A percentile compares a stretch with the other conserved stretches of the same genome.
These are phyloP conservation scores for Zaprionus kolodkinae DNA, from an alignment of 1,140 invertebrate genomes.

Conservation along the genomic window DNA sequence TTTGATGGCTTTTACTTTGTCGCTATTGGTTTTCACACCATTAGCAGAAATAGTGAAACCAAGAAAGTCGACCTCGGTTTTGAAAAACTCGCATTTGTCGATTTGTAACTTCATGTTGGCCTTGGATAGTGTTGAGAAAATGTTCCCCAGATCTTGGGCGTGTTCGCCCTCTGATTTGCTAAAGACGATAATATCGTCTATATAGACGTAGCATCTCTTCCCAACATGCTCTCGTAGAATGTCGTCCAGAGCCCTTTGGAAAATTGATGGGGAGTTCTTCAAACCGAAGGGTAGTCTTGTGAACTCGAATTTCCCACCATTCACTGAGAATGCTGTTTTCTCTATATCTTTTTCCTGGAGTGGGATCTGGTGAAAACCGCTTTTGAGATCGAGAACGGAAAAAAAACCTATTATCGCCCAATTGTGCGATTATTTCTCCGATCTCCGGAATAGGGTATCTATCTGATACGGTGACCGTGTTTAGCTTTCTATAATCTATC, in stretches of 20 bases:
- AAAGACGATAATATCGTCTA: conserved; percentile 1
- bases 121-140: neutral
- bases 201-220: conserved; percentile 5
- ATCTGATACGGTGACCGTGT: neutral
- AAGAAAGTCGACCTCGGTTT: conserved; percentile 4
- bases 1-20: neutral
- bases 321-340: conserved; percentile 10
- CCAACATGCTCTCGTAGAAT: neutral
- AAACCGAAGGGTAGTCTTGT: neutral
- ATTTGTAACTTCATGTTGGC: conserved; percentile 2
- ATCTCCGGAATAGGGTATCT: neutral
- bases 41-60: neutral
- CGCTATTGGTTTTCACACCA: neutral
- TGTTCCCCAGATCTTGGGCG: neutral
- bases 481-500: conserved; percentile 1
- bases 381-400: conserved; percentile 8
- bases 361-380: conserved; percentile 3
- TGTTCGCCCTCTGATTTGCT: neutral
- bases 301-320: conserved; percentile 4
- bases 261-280: conserved; percentile 2
- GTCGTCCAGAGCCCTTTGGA: neutral
- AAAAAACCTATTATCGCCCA: conserved; percentile 1
- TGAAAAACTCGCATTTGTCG: conserved; percentile 9
- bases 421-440: neutral
- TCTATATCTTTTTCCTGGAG: neutral